These are phyloP conservation scores for Leucoptera coffeella DNA, from an alignment of 2,888 invertebrate genomes.

Conservation along the genomic window DNA sequence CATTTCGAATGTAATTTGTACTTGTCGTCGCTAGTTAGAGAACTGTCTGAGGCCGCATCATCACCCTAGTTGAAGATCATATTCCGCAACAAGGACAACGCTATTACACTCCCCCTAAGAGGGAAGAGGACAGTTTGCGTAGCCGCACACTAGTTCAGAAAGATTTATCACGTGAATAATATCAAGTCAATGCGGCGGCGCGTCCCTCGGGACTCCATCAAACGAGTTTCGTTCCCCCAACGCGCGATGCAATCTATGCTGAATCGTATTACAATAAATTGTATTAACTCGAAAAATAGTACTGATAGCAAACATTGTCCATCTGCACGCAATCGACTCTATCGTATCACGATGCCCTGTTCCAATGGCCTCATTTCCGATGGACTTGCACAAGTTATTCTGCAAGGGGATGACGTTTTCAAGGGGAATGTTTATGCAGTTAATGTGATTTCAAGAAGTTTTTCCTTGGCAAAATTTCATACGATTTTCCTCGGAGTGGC, in stretches of 20 bases:
- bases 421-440: too few relatives aligned
- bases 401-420: too few relatives aligned
- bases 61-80: constrained; percentile 35
- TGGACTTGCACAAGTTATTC: too few relatives aligned
- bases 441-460: too few relatives aligned
- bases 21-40: constrained; percentile 14
- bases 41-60: constrained; percentile 17
- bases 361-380: too few relatives aligned
- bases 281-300: constrained; percentile 53
- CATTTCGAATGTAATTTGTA: constrained; percentile 14
- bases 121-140: constrained; percentile 24
- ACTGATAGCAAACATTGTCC: constrained; percentile 50
- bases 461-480: too few relatives aligned
- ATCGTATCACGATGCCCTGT: too few relatives aligned
- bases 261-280: constrained; percentile 55
- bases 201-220: constrained; percentile 45
- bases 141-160: constrained; percentile 14
- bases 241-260: constrained; percentile 51
- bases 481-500: too few relatives aligned
- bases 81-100: constrained; percentile 23
- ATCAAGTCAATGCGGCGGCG: constrained; percentile 37
- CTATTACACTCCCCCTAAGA: too few relatives aligned
- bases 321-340: constrained; percentile 44
- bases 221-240: constrained; percentile 49
- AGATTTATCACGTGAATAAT: constrained; percentile 53